Evolutionary conservation across 2,113 vertebrate genomes (phyloP), one percentile per base, ranked within the genome.

Genomic region (Eurystomus gularis): DNA sequence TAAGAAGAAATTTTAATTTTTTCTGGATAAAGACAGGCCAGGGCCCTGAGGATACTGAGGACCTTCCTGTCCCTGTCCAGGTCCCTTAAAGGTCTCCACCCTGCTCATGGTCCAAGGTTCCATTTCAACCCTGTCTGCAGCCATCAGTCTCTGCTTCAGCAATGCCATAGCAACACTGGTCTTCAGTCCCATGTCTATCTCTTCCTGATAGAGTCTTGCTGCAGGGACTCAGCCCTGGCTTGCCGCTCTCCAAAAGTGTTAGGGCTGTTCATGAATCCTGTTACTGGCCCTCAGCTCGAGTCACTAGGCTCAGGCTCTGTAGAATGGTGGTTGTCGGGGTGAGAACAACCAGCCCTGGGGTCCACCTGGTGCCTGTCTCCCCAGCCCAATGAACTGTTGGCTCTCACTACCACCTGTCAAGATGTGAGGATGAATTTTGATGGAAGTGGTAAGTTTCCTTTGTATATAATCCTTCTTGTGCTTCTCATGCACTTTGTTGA

Each of bases 121-220:
- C 2, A 2, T 55, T 62, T 69, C 52, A 64, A 46, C 13, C 29
- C 37, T 66, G 18, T 2, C 31, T 29, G 40, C 4, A 5, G 6
- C 13, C 20, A 15, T 24, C 12, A 10, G 28, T 60, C 39, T 24
- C 23, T 16, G 13, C 10, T 35, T 49, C 40, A 66, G 17, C n/a
- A 58, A 17, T 0, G 1, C 13, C 1, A 0, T 6, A 54, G 8
- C 9, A 13, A 29, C 23, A 31, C 11, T 4, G 3, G 4, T 29
- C 29, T 76, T 33, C 3, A 3, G 28, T 25, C 14, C 25, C 23
- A 15, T 3, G 2, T 49, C 37, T 31, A 8, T 39, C 17, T n/a
- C 23, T 55, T 68, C 66, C 11, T 31, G 25, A 26, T 17, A 10
- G 11, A 11, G 13, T 11, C 18, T 49, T 61, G 20, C 17, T 78